Base-by-base conservation (phyloP, 1,140 invertebrate genomes). In the Neodiprion lecontei region DNA sequence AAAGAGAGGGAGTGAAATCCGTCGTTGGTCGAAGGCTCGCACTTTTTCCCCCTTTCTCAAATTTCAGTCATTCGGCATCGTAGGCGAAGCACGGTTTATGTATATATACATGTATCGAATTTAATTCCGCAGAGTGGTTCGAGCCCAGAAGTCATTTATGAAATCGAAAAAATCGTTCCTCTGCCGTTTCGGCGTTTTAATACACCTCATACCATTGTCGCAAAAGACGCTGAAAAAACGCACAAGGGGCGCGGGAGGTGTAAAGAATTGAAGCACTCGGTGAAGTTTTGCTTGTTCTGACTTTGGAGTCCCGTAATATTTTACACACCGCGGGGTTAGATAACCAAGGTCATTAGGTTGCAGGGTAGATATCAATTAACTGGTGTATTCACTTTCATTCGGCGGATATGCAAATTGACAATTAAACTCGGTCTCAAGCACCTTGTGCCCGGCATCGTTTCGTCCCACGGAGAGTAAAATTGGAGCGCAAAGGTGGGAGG, bases 371-470 rank as follows among this genome's bases (percentile, higher is more conserved):
- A 61, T 14, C n/a, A 61, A 61, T 61, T 61, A 61, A 61, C 53
- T 9, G 53, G 53, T 40, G 28, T 61, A 12, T 17, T 61, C 53
- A 8, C n/a, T 61, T 11, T 11, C 11, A 5, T 7, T 23, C 7
- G 11, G 11, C 40, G 67, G n/a, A 69, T 69, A 69, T 69, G 67
- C 9, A 69, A 69, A 69, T 69, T 69, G 23, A 69, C 67, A 69
- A 69, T 23, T 69, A 69, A 69, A 69, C 67, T 69, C n/a, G 14
- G 40, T 21, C 67, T 21, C 67, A 7, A 65, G 12, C 28, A 40
- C 28, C 28, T 40, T 40, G 28, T 40, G 28, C 28, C 5, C 28
- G 28, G 28, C 28, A 40, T 40, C 28, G 28, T 40, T 40, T 40
- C 28, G 5, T 40, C 5, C 28, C 1, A 2, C 28, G 28, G 28